Evolutionary conservation across 2,888 invertebrate species (phyloP), one percentile per base, ranked within the genome.

Genomic region (Plagodis dolabraria): DNA sequence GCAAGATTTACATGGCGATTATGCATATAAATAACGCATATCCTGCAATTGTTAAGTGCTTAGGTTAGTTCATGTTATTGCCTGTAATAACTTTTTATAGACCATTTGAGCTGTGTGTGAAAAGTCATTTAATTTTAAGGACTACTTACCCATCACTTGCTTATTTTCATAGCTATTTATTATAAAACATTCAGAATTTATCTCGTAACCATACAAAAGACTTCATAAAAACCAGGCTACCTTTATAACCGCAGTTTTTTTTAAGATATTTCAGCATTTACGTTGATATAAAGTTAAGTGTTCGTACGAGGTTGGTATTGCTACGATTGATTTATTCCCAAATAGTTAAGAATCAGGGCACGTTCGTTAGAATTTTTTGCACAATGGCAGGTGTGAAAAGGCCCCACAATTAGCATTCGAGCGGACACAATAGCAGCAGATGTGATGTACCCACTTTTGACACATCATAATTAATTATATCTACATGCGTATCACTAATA

Each of bases 321-420:
- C 63, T 61, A 45, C 52, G 10, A 73, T 64, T 75, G 72, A 75
- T 74, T 70, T 72, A 74, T 55, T 64, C 65, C 57, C 58, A 65
- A 62, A 66, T 45, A 67, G 46, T 53, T 51, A 56, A 68, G 64
- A 72, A 68, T 70, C 65, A 65, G 60, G 70, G 79, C 82, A 79
- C 76, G 76, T 77, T 79, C 74, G 75, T 57, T 64, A 67, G 69
- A 63, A 60, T 83, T 82, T 87, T 87, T 82, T 83, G 75, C 75
- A 75, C 68, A 77, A 77, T 54, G 61, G 76, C 82, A 83, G 80
- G 80, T 83, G 84, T 71, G 77, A 77, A 77, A 75, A 70, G 72
- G 68, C 67, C 62, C 60, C 54, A 75, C 75, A 75, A 81, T 79
- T 80, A 80, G 76, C 74, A 76, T 70, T 72, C 56, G 44, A 64